Base-by-base conservation (phyloP, 1,140 invertebrate species). In the Dolichoris vasculosae region DNA sequence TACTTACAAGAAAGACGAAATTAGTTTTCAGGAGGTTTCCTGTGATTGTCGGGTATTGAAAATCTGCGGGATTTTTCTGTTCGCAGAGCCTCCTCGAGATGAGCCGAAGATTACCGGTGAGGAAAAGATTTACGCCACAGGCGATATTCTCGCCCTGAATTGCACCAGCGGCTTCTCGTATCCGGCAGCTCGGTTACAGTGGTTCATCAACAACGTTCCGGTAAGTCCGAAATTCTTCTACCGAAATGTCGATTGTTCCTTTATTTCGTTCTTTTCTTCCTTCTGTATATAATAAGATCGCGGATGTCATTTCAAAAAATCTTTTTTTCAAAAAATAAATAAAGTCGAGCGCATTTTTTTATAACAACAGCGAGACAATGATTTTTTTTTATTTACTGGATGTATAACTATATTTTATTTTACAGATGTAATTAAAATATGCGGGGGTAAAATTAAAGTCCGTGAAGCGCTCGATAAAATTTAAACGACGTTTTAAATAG, bases 131-230 rank as follows among this genome's bases (percentile, higher is more conserved):
- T 96, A 97, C 90, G 95, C 96, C 91, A 95, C 95, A 89, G 97
- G 97, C 48, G 97, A 97, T 90, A 95, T 95, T 83, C 94, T 98
- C 87, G 96, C 96, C 90, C 93, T 97, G 84, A 98, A 97, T 92
- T 98, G 97, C 91, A 97, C 96, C 32, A 97, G 97, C 38, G 96
- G 95, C 55, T 96, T 95, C 90, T 97, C 97, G 76, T 96, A 96
- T 91, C 97, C 97, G 38, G 95, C 96, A 43, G 96, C 97, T 17
- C 93, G 95, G 80, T 94, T 97, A 48, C 95, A 95, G 90, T 97
- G 96, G 96, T 97, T 95, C 93, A 96, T 97, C 91, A 97, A 97
- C 91, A 96, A 96, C 86, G 94, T 95, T 89, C 95, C 95, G 94
- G 97, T 97, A 94, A 94, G 93, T 93, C 32, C 81, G 9, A 73